phyloP scores from a whole-genome alignment of 2,888 invertebrate genomes.

The Catocala sponsa region DNA sequence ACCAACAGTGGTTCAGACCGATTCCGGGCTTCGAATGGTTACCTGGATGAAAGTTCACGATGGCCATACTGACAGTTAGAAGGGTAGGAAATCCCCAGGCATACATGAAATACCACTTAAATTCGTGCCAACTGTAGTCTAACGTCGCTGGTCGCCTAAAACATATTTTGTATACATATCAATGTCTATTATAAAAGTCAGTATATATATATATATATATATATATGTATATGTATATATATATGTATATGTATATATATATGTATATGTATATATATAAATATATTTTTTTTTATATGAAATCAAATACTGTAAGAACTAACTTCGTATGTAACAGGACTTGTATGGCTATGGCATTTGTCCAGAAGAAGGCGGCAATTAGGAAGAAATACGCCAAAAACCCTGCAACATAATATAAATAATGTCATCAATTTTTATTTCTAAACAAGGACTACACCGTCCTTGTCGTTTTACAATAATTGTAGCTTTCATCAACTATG shows the following conservation, averaged over 20 bases:
- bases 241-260: too few species aligned
- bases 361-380: constrained; percentile 90
- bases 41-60: constrained; percentile 86
- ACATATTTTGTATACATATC: not conserved
- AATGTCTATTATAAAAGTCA: not conserved
- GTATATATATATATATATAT: too few species aligned
- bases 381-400: constrained; percentile 88
- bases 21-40: constrained; percentile 87
- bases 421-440: not conserved
- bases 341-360: constrained; percentile 90
- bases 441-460: too few species aligned
- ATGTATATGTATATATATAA: too few species aligned
- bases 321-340: constrained; percentile 90
- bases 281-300: too few species aligned
- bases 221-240: too few species aligned
- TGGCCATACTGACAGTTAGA: constrained; percentile 82
- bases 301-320: constrained; percentile 52
- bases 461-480: too few species aligned
- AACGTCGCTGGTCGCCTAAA: constrained; percentile 66
- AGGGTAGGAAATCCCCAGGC: constrained; percentile 88
- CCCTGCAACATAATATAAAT: constrained; percentile 69
- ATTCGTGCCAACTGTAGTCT: constrained; percentile 88
- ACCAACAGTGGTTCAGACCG: constrained; percentile 90
- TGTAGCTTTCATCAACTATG: too few species aligned
- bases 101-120: constrained; percentile 85